Percentiles rank a stretch among this genome's conserved stretches.
phyloP scores from a whole-genome alignment of 2,113 vertebrate genomes.

The Ceratotherium simum region DNA sequence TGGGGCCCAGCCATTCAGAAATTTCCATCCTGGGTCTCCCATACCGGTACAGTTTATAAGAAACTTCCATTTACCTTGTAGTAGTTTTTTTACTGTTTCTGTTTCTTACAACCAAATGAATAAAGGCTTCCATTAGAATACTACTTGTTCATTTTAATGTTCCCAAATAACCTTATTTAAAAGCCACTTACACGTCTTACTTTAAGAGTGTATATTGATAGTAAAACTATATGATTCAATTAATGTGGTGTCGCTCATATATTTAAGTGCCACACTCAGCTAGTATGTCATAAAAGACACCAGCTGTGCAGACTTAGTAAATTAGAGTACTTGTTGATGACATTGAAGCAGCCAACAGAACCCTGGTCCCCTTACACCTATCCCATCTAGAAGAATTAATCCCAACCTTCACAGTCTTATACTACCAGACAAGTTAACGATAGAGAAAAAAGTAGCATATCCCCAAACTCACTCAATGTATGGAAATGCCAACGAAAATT shows the following conservation, averaged over 20 bases:
- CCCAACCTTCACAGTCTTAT: conserved; percentile 16
- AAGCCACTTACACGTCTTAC: conserved; percentile 72
- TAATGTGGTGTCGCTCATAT: conserved; percentile 78
- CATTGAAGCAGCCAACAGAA: conserved; percentile 73
- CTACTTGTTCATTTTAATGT: conserved; percentile 51
- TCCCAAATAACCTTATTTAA: conserved; percentile 76
- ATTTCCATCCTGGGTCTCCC: background rate
- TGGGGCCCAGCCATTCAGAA: background rate
- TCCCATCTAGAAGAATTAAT: conserved; percentile 62
- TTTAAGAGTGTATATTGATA: conserved; percentile 66
- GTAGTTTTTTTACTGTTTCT: background rate
- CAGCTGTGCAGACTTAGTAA: conserved; percentile 73
- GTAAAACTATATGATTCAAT: conserved; percentile 80
- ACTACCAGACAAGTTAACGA: conserved; percentile 1
- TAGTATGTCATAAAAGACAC: conserved; percentile 54
- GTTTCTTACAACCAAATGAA: background rate
- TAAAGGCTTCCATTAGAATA: conserved; percentile 22
- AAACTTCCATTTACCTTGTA: background rate
- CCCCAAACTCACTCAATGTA: background rate
- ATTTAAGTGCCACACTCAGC: conserved; percentile 75
- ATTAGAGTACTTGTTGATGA: conserved; percentile 67
- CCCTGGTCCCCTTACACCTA: conserved; percentile 27
- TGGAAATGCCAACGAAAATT: conserved; percentile 23
- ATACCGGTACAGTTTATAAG: background rate
- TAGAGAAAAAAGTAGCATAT: background rate